Evolutionary conservation across 2,888 invertebrate species (phyloP).

Genomic region (Trachelus iudaicus): DNA sequence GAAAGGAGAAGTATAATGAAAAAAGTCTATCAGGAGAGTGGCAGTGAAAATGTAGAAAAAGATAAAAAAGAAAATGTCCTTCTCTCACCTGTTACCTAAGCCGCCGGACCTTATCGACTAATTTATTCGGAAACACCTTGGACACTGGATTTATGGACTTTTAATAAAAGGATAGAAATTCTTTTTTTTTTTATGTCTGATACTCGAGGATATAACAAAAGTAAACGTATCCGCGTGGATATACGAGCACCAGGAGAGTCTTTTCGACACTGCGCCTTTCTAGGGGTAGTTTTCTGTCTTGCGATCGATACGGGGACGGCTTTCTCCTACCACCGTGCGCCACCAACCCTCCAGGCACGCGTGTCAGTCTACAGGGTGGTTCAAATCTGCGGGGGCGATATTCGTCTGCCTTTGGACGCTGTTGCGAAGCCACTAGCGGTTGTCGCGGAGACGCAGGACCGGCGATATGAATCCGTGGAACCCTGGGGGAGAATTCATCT

Average conservation of each 20-base stretch:
- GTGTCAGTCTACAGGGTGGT: slow-evolving; percentile 14
- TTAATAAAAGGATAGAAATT: slow-evolving; percentile 6
- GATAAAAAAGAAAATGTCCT: neutral
- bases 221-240: slow-evolving; percentile 39
- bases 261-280: slow-evolving; percentile 52
- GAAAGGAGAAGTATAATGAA: neutral
- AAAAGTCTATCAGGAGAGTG: neutral
- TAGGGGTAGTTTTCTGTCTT: slow-evolving; percentile 53
- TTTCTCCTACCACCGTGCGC: slow-evolving; percentile 33
- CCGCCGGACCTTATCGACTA: neutral
- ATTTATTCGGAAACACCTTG: neutral
- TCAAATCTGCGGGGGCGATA: neutral
- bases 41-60: neutral
- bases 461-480: neutral
- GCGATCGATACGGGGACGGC: slow-evolving; percentile 50
- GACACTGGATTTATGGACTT: neutral
- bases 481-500: neutral
- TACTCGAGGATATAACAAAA: slow-evolving; percentile 6
- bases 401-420: neutral
- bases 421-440: neutral
- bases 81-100: neutral
- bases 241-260: slow-evolving; percentile 39
- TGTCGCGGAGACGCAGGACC: neutral
- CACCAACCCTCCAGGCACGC: slow-evolving; percentile 40
- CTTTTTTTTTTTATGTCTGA: neutral